Evolutionary conservation across 1,140 invertebrate genomes (phyloP).

Genomic region (Halictus rubicundus): DNA sequence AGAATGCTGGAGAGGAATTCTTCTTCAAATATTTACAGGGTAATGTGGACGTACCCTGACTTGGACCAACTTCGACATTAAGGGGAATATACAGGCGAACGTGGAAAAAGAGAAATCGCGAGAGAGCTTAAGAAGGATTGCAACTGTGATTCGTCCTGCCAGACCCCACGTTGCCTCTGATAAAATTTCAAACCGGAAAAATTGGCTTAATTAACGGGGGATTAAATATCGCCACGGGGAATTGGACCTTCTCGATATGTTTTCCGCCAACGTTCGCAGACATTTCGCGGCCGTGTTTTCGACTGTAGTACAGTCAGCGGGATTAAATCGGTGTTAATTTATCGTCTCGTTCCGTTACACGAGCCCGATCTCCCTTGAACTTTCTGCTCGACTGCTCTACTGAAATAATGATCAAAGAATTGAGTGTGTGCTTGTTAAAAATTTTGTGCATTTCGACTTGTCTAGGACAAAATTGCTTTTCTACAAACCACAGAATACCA

Average conservation of each 20-base stretch:
- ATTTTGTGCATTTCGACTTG: no score
- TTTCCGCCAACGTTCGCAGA: no score
- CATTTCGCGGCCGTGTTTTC: no score
- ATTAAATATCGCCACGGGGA: constrained; percentile 11
- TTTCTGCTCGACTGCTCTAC: no score
- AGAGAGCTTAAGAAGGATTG: constrained; percentile 21
- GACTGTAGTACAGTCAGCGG: no score
- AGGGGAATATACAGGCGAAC: constrained; percentile 24
- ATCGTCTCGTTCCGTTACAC: no score
- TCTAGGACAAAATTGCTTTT: no score
- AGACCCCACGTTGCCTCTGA: not conserved
- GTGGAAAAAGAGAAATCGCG: constrained; percentile 11
- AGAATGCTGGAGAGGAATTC: constrained; percentile 30
- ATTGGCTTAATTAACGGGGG: constrained; percentile 19
- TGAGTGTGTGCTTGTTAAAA: no score
- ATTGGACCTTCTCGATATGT: not conserved
- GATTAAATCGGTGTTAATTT: no score
- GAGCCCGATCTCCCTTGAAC: no score
- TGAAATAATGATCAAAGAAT: no score
- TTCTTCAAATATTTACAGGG: constrained; percentile 47
- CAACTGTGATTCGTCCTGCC: not conserved
- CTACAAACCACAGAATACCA: no score
- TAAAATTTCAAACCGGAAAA: constrained; percentile 13
- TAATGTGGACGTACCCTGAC: constrained; percentile 21
- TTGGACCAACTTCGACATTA: constrained; percentile 32